A percentile compares a stretch with the other conserved stretches of the same genome.
Conservation (phyloP, 1,140 invertebrate genomes). For the Drosophila paulistorum region DNA sequence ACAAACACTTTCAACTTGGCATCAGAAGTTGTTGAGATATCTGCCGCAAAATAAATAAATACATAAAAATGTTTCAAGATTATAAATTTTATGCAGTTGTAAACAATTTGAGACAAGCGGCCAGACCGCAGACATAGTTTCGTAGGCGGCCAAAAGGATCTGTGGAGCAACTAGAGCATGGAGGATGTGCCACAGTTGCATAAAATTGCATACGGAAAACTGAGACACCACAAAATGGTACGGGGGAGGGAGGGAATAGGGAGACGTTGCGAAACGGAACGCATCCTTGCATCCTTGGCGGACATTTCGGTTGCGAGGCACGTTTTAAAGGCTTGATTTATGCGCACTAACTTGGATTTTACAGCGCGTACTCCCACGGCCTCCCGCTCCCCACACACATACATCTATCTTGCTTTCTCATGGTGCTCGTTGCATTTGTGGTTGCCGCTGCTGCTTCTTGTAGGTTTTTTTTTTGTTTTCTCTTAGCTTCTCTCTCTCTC, state of each 20-base stretch:
- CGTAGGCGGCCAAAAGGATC: conserved; percentile 14
- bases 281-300: conserved; percentile 68
- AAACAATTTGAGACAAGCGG: conserved; percentile 68
- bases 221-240: conserved; percentile 59
- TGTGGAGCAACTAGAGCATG: conserved; percentile 1
- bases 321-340: conserved; percentile 83
- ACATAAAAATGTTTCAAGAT: conserved; percentile 77
- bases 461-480: conserved; percentile 33
- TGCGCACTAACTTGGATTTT: conserved; percentile 74
- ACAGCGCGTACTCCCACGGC: conserved; percentile 43
- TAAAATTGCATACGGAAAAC: conserved; percentile 79
- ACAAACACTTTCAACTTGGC: background rate
- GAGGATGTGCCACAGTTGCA: conserved; percentile 75
- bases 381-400: background rate
- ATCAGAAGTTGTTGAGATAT: conserved; percentile 43
- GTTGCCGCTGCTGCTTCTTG: conserved; percentile 41
- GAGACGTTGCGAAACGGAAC: conserved; percentile 25
- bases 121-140: conserved; percentile 8
- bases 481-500: background rate
- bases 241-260: conserved; percentile 6
- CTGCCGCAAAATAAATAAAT: conserved; percentile 74
- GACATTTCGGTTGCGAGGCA: conserved; percentile 80
- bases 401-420: background rate
- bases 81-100: conserved; percentile 81
- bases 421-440: conserved; percentile 48